Conservation (phyloP, 1,140 invertebrate genomes). For the Neuroterus valhalla region DNA sequence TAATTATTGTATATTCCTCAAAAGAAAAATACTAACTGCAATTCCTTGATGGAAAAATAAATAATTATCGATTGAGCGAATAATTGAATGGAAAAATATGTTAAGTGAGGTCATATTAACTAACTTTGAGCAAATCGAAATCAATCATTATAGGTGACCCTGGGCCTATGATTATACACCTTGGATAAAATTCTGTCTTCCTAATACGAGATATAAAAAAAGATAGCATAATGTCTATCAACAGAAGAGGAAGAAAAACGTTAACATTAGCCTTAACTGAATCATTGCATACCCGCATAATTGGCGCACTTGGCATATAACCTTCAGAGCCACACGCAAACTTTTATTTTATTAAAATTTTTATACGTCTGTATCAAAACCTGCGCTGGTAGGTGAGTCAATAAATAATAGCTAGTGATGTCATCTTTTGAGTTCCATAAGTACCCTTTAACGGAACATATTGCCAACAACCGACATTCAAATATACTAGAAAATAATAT, state of each 20-base stretch:
- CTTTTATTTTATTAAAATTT: slow-evolving; percentile 30
- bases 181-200: slow-evolving; percentile 8
- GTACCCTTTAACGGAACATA: slow-evolving; percentile 14
- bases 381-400: slow-evolving; percentile 8
- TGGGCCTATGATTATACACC: slow-evolving; percentile 9
- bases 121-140: slow-evolving; percentile 2
- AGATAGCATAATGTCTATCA: neutral
- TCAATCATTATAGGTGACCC: slow-evolving; percentile 17
- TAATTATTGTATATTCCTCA: no score
- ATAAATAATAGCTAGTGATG: slow-evolving; percentile 2
- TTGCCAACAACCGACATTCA: slow-evolving; percentile 6
- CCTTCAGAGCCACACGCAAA: slow-evolving; percentile 5
- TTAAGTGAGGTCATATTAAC: neutral
- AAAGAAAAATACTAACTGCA: no score
- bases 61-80: slow-evolving; percentile 6
- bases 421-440: neutral
- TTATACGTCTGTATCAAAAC: slow-evolving; percentile 1
- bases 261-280: slow-evolving; percentile 28
- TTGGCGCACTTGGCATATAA: slow-evolving; percentile 23
- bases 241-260: slow-evolving; percentile 13
- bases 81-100: neutral
- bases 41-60: no score
- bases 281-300: slow-evolving; percentile 29
- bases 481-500: neutral
- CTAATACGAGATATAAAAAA: slow-evolving; percentile 13